phyloP scores from a whole-genome alignment of 2,113 vertebrate genomes.

The Nerophis lumbriciformis region DNA sequence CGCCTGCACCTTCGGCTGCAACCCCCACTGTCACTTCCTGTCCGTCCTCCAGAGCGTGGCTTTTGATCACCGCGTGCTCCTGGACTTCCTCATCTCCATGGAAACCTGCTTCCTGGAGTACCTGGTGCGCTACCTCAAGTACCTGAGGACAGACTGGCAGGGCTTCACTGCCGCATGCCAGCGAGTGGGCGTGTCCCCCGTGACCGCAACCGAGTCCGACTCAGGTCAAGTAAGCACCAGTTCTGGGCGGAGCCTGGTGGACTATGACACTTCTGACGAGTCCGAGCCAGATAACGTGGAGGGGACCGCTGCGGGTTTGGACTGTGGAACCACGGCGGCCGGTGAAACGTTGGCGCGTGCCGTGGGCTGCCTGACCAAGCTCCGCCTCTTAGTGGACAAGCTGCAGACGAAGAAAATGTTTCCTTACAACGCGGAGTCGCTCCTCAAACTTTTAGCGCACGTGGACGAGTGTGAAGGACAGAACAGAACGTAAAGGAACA shows the following conservation, averaged over 20 bases:
- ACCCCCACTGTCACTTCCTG: constrained; percentile 89
- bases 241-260: constrained; percentile 65
- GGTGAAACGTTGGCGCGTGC: constrained; percentile 39
- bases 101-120: constrained; percentile 97
- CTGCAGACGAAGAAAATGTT: constrained; percentile 83
- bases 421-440: constrained; percentile 84
- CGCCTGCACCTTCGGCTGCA: constrained; percentile 69
- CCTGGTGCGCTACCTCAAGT: constrained; percentile 85
- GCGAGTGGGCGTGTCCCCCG: constrained; percentile 16
- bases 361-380: constrained; percentile 70
- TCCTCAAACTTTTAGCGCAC: constrained; percentile 77
- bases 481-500: no score
- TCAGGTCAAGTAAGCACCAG: not conserved
- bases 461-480: constrained; percentile 12
- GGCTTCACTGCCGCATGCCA: constrained; percentile 68
- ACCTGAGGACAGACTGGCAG: constrained; percentile 74
- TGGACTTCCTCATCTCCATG: constrained; percentile 91
- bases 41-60: constrained; percentile 77
- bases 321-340: not conserved
- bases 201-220: not conserved
- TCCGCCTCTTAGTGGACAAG: constrained; percentile 74
- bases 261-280: constrained; percentile 84
- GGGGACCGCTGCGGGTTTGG: not conserved
- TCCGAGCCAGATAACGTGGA: constrained; percentile 70
- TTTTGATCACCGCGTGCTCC: constrained; percentile 84